A percentile compares a stretch with the other conserved stretches of the same genome.
phyloP scores from a whole-genome alignment of 2,888 invertebrate species.

The Drosophila quasianomalipes region DNA sequence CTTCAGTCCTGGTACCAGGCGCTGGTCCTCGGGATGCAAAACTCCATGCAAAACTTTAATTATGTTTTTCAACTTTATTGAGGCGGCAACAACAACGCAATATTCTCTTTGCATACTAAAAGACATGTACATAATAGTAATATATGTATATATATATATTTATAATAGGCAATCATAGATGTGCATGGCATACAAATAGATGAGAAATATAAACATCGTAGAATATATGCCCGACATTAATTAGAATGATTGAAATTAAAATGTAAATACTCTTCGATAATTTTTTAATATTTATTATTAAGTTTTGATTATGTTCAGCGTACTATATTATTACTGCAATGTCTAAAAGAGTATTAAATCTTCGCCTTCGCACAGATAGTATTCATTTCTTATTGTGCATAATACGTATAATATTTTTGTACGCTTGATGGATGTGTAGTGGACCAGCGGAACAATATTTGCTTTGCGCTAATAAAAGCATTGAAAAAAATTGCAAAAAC shows the following conservation, averaged over 20 bases:
- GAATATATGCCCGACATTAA: not conserved
- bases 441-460: constrained; percentile 65
- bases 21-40: constrained; percentile 38
- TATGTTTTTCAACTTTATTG: constrained; percentile 77
- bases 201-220: not conserved
- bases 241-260: not conserved
- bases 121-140: constrained; percentile 7
- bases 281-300: not conserved
- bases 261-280: not conserved
- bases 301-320: not conserved
- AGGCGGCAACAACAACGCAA: constrained; percentile 37
- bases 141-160: not conserved
- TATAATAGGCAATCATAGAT: constrained; percentile 13
- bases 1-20: constrained; percentile 55
- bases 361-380: not conserved
- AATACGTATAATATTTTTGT: constrained; percentile 26
- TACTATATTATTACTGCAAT: not conserved
- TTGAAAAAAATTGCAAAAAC: constrained; percentile 61
- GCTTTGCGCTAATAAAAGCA: constrained; percentile 73
- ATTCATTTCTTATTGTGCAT: not conserved
- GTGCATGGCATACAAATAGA: not conserved
- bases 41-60: constrained; percentile 68
- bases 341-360: constrained; percentile 2
- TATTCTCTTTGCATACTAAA: constrained; percentile 41
- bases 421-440: constrained; percentile 55